Conservation (phyloP, 2,113 vertebrate species). For the Peromyscus leucopus region DNA sequence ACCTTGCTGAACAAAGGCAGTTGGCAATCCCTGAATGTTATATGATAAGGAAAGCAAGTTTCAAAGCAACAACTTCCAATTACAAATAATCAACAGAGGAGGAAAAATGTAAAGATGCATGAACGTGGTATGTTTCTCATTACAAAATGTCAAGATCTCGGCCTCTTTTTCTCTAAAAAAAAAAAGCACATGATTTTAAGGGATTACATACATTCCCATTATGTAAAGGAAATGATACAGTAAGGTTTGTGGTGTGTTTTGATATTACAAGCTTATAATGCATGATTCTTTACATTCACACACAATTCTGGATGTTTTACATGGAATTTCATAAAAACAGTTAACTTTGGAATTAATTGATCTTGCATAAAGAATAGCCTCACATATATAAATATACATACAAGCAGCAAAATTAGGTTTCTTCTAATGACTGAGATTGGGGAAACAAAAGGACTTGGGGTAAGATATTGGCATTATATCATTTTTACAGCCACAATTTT, state of each 20-base stretch:
- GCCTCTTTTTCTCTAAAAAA: not conserved
- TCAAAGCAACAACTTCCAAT: constrained; percentile 55
- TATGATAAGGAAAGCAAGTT: constrained; percentile 8
- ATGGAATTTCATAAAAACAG: not conserved
- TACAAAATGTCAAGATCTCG: constrained; percentile 26
- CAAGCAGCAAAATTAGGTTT: not conserved
- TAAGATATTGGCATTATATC: not conserved
- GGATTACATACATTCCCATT: not conserved
- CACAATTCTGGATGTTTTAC: not conserved
- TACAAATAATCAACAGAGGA: constrained; percentile 13
- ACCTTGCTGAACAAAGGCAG: constrained; percentile 70
- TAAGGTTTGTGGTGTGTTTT: not conserved
- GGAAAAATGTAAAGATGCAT: not conserved
- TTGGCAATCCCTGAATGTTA: constrained; percentile 47
- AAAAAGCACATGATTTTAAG: not conserved
- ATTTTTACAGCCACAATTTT: not conserved
- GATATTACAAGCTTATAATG: not conserved
- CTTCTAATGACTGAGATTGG: not conserved
- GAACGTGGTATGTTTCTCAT: not conserved
- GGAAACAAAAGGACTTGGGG: not conserved
- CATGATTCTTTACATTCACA: not conserved
- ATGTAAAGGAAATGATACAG: not conserved
- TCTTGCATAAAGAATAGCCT: not conserved
- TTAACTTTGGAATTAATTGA: not conserved
- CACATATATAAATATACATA: not conserved